Evolutionary conservation across 2,888 invertebrate genomes (phyloP).

Genomic region (Bugulina stolonifera): DNA sequence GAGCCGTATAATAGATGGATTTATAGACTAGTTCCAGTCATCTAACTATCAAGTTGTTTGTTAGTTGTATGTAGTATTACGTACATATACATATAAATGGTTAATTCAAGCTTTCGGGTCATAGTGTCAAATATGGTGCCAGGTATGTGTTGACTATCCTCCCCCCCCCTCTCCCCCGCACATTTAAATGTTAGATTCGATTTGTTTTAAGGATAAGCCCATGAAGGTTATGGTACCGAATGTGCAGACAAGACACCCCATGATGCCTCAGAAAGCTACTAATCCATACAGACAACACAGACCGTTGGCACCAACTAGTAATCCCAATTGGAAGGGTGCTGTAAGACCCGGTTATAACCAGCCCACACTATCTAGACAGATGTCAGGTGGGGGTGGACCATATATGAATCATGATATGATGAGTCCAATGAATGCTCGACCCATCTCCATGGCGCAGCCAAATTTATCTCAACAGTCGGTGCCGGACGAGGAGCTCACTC

Average conservation of each 20-base stretch:
- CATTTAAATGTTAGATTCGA: too few species aligned
- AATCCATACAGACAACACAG: conserved; percentile 5
- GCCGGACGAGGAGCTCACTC: conserved; percentile 77
- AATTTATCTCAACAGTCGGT: conserved; percentile 47
- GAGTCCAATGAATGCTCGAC: neutral
- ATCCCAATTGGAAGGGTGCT: neutral
- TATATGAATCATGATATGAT: conserved; percentile 3
- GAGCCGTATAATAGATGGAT: too few species aligned
- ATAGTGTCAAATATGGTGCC: too few species aligned
- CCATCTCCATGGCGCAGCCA: conserved; percentile 15
- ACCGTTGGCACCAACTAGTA: neutral
- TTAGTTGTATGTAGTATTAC: too few species aligned
- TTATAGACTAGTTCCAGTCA: too few species aligned
- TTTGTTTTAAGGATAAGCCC: conserved; percentile 4
- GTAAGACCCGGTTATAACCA: neutral
- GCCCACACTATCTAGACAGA: neutral
- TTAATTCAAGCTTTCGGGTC: too few species aligned
- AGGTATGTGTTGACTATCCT: too few species aligned
- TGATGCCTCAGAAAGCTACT: neutral
- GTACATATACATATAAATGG: too few species aligned
- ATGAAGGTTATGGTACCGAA: neutral
- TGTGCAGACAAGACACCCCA: neutral
- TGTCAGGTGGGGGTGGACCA: neutral
- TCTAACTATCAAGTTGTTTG: too few species aligned
- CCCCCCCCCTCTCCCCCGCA: too few species aligned